These are phyloP conservation scores for Xestia ashworthii DNA, from an alignment of 2,888 invertebrate genomes.

Conservation along the genomic window DNA sequence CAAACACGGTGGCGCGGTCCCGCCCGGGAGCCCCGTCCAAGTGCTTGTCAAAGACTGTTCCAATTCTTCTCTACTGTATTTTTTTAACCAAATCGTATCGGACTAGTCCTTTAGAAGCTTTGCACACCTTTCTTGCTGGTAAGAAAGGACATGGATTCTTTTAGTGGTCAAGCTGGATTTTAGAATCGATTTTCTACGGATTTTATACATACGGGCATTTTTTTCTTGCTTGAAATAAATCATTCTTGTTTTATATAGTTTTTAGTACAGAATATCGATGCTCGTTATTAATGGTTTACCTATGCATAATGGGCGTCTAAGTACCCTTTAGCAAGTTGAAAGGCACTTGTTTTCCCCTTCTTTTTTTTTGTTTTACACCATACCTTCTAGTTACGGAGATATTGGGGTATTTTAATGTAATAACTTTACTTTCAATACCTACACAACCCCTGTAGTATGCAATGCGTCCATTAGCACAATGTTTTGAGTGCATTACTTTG, in stretches of 20 bases:
- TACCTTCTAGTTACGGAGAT: too few species aligned
- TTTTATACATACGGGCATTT: background rate
- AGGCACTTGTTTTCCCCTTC: background rate
- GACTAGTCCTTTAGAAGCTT: constrained; percentile 63
- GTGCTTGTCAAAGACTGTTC: constrained; percentile 84
- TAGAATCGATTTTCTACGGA: background rate
- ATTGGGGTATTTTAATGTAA: too few species aligned
- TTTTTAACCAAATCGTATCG: constrained; percentile 77
- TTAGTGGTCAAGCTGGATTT: constrained; percentile 18
- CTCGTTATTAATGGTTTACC: background rate
- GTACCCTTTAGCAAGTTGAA: background rate
- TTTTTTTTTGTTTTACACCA: too few species aligned
- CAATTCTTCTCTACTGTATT: constrained; percentile 77
- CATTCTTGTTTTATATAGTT: background rate
- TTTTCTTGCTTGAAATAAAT: background rate
- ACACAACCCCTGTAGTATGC: too few species aligned
- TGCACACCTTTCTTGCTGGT: constrained; percentile 69
- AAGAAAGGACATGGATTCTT: constrained; percentile 26
- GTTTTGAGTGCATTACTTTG: too few species aligned
- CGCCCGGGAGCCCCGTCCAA: constrained; percentile 63
- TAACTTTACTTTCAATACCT: too few species aligned
- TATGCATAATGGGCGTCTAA: background rate
- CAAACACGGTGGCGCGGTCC: constrained; percentile 78
- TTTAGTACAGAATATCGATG: background rate
- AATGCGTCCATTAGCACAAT: too few species aligned